Percentiles rank a stretch among this genome's conserved stretches.
These are phyloP conservation scores for Sarcophaga peregrina DNA, from an alignment of 1,140 invertebrate species.

Conservation along the genomic window DNA sequence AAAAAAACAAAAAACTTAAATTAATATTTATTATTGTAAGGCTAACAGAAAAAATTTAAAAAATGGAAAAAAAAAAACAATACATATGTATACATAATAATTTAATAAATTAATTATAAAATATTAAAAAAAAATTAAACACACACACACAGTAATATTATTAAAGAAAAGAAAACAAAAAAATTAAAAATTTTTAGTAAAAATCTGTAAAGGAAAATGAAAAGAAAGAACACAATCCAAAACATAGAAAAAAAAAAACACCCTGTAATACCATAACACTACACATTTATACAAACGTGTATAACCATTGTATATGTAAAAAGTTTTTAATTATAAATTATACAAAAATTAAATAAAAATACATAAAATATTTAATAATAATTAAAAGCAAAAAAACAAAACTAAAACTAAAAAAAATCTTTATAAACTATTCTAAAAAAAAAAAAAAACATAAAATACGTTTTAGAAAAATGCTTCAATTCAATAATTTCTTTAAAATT, in stretches of 20 bases:
- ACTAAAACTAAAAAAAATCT: slow-evolving; percentile 28
- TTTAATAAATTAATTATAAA: slow-evolving; percentile 41
- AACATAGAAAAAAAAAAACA: background rate
- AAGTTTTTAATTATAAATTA: slow-evolving; percentile 39
- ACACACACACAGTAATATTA: no score
- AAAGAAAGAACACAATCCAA: slow-evolving; percentile 17
- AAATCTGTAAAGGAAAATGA: slow-evolving; percentile 30
- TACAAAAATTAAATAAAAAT: slow-evolving; percentile 6
- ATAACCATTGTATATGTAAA: slow-evolving; percentile 36
- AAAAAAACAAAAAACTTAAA: slow-evolving; percentile 34
- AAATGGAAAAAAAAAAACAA: background rate
- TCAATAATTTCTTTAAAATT: background rate
- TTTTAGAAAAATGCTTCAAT: slow-evolving; percentile 14
- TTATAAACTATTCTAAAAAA: slow-evolving; percentile 5
- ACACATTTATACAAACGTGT: slow-evolving; percentile 32
- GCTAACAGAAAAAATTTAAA: slow-evolving; percentile 2
- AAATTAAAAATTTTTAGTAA: slow-evolving; percentile 30
- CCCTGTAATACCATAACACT: background rate
- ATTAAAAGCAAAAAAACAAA: slow-evolving; percentile 3
- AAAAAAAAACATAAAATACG: background rate
- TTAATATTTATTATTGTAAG: slow-evolving; percentile 20
- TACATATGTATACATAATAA: slow-evolving; percentile 36
- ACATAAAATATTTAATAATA: no score
- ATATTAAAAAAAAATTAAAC: background rate
- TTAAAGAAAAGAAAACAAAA: background rate